phyloP scores from a whole-genome alignment of 2,113 vertebrate genomes.

The Chamaetylas fuelleborni region DNA sequence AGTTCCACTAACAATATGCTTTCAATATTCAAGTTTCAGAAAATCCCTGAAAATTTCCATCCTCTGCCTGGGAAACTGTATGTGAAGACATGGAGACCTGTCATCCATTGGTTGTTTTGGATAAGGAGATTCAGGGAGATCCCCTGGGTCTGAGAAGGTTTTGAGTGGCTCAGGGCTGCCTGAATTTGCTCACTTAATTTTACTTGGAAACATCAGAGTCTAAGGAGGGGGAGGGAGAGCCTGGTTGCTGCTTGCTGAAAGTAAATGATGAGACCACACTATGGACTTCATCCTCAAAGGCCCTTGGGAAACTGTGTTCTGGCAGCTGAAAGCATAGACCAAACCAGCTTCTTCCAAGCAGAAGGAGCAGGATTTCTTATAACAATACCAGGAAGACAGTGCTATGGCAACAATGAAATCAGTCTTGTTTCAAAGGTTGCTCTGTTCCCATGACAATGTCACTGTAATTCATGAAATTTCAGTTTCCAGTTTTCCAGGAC shows the following conservation, averaged over 20 bases:
- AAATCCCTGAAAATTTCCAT: slow-evolving; percentile 31
- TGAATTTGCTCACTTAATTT: not conserved
- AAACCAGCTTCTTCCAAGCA: not conserved
- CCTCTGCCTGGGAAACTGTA: slow-evolving; percentile 39
- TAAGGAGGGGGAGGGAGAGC: not conserved
- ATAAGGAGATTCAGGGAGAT: slow-evolving; percentile 67
- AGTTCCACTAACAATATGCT: not conserved
- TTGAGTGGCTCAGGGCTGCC: not conserved
- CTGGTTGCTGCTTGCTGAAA: not conserved
- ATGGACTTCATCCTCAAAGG: not conserved
- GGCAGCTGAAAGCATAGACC: not conserved
- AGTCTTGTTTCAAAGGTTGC: not conserved
- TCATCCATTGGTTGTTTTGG: slow-evolving; percentile 62
- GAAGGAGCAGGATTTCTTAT: not conserved
- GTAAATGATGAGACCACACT: not conserved
- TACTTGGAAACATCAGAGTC: not conserved
- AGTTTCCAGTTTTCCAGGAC: not conserved
- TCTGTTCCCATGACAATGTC: not conserved
- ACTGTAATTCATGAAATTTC: not conserved
- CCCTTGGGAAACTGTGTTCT: not conserved
- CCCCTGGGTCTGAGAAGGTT: slow-evolving; percentile 71
- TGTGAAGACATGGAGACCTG: slow-evolving; percentile 66
- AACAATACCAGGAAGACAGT: not conserved
- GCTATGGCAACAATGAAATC: not conserved
- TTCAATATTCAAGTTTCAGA: slow-evolving; percentile 60